These are phyloP conservation scores for Panagrolaimus sp. DNA, from an alignment of 1,140 invertebrate genomes.

Conservation along the genomic window DNA sequence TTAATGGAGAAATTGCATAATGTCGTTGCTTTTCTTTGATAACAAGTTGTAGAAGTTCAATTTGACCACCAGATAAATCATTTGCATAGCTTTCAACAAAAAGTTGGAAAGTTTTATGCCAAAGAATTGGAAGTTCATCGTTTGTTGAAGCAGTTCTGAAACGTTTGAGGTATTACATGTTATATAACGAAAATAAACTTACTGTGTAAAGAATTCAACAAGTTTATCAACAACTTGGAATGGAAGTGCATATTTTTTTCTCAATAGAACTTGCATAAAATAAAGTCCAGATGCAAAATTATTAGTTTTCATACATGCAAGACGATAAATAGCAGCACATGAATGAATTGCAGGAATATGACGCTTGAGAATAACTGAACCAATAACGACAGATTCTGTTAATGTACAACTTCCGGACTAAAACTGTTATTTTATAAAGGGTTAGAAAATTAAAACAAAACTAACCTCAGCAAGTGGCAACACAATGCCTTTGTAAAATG, in stretches of 20 bases:
- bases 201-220: conserved; percentile 2
- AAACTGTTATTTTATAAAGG: too few relatives aligned
- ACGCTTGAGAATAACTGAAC: background rate
- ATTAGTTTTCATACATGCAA: background rate
- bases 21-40: background rate
- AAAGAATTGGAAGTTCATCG: background rate
- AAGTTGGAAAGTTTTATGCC: background rate
- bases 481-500: conserved; percentile 96
- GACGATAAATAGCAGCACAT: background rate
- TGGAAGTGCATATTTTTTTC: conserved; percentile 9
- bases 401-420: conserved; percentile 5
- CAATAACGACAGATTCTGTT: conserved; percentile 2
- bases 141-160: background rate
- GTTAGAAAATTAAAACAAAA: conserved; percentile 6
- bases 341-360: conserved; percentile 9
- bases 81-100: conserved; percentile 11
- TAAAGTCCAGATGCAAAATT: conserved; percentile 12
- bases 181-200: too few relatives aligned
- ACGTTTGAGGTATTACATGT: too few relatives aligned
- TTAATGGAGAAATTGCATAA: background rate
- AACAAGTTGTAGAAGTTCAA: background rate
- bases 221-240: conserved; percentile 12
- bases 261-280: conserved; percentile 5
- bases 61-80: background rate
- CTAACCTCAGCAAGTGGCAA: conserved; percentile 77